A percentile compares a stretch with the other conserved stretches of the same genome.
These are phyloP conservation scores for Sinella curviseta DNA, from an alignment of 1,140 invertebrate species.

Conservation along the genomic window DNA sequence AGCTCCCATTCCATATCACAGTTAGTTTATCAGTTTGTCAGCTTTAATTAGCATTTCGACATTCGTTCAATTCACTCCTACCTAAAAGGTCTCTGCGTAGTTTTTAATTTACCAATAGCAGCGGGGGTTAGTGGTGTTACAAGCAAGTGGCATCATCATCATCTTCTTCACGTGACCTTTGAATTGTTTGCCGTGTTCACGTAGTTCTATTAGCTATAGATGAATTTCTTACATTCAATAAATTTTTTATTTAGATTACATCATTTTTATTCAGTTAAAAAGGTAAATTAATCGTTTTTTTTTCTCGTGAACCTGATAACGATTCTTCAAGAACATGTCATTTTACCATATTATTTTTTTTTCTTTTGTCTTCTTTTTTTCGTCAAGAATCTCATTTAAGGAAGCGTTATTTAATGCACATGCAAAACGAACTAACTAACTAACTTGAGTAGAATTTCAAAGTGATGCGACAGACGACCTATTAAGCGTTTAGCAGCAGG, in stretches of 20 bases:
- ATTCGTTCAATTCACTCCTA: not conserved
- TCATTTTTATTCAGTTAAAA: not conserved
- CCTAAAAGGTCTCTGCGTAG: not conserved
- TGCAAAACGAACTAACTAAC: not conserved
- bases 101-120: not conserved
- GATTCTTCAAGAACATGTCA: not conserved
- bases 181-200: too few species aligned
- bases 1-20: not conserved
- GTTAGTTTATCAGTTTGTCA: constrained; percentile 1
- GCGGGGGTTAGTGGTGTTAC: not conserved
- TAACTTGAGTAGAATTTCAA: not conserved
- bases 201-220: too few species aligned
- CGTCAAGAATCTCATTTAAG: not conserved
- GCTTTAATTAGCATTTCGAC: not conserved
- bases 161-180: not conserved
- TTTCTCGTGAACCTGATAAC: not conserved
- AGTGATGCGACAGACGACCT: not conserved
- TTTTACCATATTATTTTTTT: not conserved
- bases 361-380: not conserved
- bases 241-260: not conserved
- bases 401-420: not conserved
- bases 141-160: not conserved
- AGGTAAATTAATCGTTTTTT: not conserved
- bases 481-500: not conserved
- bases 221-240: too few species aligned